Base-by-base conservation (phyloP, 2,113 vertebrate genomes). In the Callithrix jacchus region DNA sequence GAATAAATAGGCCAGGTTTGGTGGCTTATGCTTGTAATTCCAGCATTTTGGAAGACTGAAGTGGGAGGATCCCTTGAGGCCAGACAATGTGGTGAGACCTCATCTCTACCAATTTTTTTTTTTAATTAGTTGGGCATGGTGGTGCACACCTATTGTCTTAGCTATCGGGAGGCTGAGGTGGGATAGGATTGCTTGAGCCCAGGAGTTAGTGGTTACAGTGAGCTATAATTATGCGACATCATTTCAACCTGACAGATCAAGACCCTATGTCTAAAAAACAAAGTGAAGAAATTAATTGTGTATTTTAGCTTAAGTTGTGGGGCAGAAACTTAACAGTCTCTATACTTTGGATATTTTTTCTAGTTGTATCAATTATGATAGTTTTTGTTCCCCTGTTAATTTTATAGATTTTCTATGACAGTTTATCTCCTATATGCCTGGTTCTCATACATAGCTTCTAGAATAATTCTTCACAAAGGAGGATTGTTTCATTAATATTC, bases 381-480 rank as follows among this genome's bases (percentile, higher is more conserved):
- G 32, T 86, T 94, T 85, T 42, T 42, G 42, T 42, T 42, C 42
- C 42, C 42, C 6, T 42, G 42, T 42, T 6, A 42, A 42, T 42
- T 42, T 42, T 42, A 42, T 42, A 42, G 45, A 45, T 45, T 45
- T 45, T 45, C 45, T 45, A 45, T 70, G 16, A 13, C 8, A 88
- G 71, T 9, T 47, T 66, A 16, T 93, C 14, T 64, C 35, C 20
- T 32, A 6, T 52, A 61, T 9, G n/a, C 4, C 16, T 32, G 58
- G 16, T 4, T 45, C 27, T 89, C 12, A 76, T 10, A 17, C 35
- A 52, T 40, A n/a, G 4, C 64, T 95, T 90, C 49, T 73, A 64
- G 21, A 91, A 71, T 93, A 80, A 85, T 58, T 94, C n/a, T 52
- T 95, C 21, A 17, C 49, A 64, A 91, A 93, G 18, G 30, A 91